These are phyloP conservation scores for Drosophila micromelanica DNA, from an alignment of 1,140 invertebrate species.

Conservation along the genomic window DNA sequence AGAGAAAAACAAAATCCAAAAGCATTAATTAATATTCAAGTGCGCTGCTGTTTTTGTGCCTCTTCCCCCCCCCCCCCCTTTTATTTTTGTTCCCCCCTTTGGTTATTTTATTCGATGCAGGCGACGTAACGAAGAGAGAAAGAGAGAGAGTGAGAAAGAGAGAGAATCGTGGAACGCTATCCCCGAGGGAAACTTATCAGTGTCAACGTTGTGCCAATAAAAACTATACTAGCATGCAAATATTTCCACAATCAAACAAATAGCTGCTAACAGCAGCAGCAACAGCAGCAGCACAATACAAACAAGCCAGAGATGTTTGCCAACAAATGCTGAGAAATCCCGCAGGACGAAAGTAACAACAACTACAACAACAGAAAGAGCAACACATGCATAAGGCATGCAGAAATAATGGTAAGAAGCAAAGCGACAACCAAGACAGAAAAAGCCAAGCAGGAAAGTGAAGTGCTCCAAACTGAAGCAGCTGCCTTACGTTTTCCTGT, in stretches of 20 bases:
- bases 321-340: conserved; percentile 58
- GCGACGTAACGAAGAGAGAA: conserved; percentile 13
- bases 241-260: conserved; percentile 81
- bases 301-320: conserved; percentile 56
- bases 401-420: conserved; percentile 41
- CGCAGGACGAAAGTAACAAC: conserved; percentile 43
- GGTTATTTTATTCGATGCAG: conserved; percentile 69
- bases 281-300: conserved; percentile 45
- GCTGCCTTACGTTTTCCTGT: conserved; percentile 71
- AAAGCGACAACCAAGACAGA: conserved; percentile 23
- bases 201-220: conserved; percentile 82
- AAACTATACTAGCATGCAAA: conserved; percentile 80
- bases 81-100: conserved; percentile 7
- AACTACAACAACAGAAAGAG: conserved; percentile 1
- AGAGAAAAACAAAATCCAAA: conserved; percentile 24
- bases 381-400: conserved; percentile 45
- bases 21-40: conserved; percentile 58
- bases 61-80: not conserved
- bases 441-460: conserved; percentile 32
- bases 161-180: conserved; percentile 7
- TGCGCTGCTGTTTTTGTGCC: conserved; percentile 24
- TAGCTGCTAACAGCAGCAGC: conserved; percentile 60
- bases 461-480: conserved; percentile 57
- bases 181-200: conserved; percentile 79
- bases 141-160: conserved; percentile 1